Evolutionary conservation across 2,888 invertebrate species (phyloP).

Genomic region (Drosophila neonasuta): DNA sequence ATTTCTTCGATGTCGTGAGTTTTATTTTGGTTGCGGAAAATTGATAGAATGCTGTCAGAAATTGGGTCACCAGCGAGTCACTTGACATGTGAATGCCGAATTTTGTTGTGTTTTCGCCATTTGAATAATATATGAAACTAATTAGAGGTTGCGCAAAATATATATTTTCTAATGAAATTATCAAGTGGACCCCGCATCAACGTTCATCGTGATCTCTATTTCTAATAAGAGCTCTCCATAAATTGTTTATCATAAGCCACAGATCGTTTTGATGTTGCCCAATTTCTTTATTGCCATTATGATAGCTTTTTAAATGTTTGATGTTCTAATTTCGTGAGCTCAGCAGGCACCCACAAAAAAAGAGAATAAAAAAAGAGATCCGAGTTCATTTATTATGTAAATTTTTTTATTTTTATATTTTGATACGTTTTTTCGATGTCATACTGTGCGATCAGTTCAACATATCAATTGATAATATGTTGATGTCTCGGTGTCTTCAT

Average conservation of each 20-base stretch:
- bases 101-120: slow-evolving; percentile 24
- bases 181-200: slow-evolving; percentile 54
- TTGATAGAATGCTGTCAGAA: slow-evolving; percentile 40
- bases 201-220: slow-evolving; percentile 29
- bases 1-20: slow-evolving; percentile 17
- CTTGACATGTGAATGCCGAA: slow-evolving; percentile 54
- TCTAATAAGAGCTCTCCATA: slow-evolving; percentile 29
- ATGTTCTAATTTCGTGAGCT: slow-evolving; percentile 53
- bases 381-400: slow-evolving; percentile 45
- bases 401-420: slow-evolving; percentile 31
- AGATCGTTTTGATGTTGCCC: slow-evolving; percentile 44
- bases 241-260: slow-evolving; percentile 35
- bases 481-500: not conserved
- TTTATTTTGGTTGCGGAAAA: slow-evolving; percentile 17
- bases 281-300: slow-evolving; percentile 49
- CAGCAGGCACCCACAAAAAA: slow-evolving; percentile 26
- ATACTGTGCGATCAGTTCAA: slow-evolving; percentile 33
- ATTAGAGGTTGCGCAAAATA: slow-evolving; percentile 57
- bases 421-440: slow-evolving; percentile 11
- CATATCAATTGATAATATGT: slow-evolving; percentile 42
- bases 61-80: slow-evolving; percentile 60
- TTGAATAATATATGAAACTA: slow-evolving; percentile 50
- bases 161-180: slow-evolving; percentile 63
- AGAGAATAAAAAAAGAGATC: slow-evolving; percentile 1
- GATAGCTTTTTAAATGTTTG: slow-evolving; percentile 57